These are phyloP conservation scores for silkworm (Bombyx mori) DNA, from an alignment of 1,140 invertebrate species.

Conservation along the genomic window ASM3026992v2 NC_085114.1:9954001-9954500, in stretches of 20 bases:
- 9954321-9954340: slow-evolving; percentile 79
- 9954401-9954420: slow-evolving; percentile 86
- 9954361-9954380: too few species aligned
- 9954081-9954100: slow-evolving; percentile 86
- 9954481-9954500: slow-evolving; percentile 79
- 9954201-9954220: slow-evolving; percentile 94
- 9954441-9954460: slow-evolving; percentile 94
- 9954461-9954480: slow-evolving; percentile 92
- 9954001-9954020: not conserved
- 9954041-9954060: slow-evolving; percentile 5
- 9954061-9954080: slow-evolving; percentile 40
- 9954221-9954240: slow-evolving; percentile 96
- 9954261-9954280: slow-evolving; percentile 96
- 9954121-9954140: slow-evolving; percentile 96
- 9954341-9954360: too few species aligned
- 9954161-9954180: slow-evolving; percentile 98
- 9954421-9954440: slow-evolving; percentile 95
- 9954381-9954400: slow-evolving; percentile 4
- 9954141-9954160: slow-evolving; percentile 98
- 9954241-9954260: slow-evolving; percentile 94
- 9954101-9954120: slow-evolving; percentile 93
- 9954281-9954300: slow-evolving; percentile 98
- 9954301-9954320: slow-evolving; percentile 84
- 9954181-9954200: slow-evolving; percentile 96
- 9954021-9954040: not conserved